Percentiles rank a stretch among this genome's conserved stretches.
These are phyloP conservation scores for Drosophila antonietae DNA, from an alignment of 2,888 invertebrate genomes.

Conservation along the genomic window DNA sequence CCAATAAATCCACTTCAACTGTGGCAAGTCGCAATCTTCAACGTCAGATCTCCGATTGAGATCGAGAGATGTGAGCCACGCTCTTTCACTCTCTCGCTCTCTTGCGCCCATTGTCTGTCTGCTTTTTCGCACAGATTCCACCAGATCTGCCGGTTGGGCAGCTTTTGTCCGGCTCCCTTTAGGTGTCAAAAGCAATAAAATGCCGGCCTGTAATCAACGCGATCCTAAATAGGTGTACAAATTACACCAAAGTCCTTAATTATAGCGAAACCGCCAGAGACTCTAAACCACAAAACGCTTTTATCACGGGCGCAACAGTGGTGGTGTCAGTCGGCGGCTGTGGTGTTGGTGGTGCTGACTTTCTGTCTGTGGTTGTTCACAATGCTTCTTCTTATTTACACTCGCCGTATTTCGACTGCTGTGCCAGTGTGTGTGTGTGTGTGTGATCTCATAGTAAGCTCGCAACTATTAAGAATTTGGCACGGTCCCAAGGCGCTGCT, in stretches of 20 bases:
- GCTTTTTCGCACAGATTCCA: constrained; percentile 57
- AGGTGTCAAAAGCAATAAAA: constrained; percentile 85
- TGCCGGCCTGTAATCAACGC: constrained; percentile 85
- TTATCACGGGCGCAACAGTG: constrained; percentile 32
- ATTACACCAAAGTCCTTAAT: constrained; percentile 85
- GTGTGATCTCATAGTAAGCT: constrained; percentile 68
- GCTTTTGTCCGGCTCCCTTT: constrained; percentile 79
- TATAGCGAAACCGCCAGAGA: constrained; percentile 83
- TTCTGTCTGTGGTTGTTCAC: constrained; percentile 23
- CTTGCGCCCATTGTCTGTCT: not conserved
- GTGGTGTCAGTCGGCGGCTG: constrained; percentile 3
- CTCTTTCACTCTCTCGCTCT: not conserved
- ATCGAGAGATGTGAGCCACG: constrained; percentile 41
- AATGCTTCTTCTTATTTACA: constrained; percentile 57
- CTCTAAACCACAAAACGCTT: constrained; percentile 62
- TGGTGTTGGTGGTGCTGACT: constrained; percentile 23
- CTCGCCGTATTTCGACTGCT: constrained; percentile 26
- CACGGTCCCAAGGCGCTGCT: constrained; percentile 70
- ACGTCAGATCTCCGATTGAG: constrained; percentile 64
- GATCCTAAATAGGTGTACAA: constrained; percentile 85
- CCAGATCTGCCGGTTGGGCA: constrained; percentile 50
- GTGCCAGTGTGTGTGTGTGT: constrained; percentile 7
- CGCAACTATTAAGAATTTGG: constrained; percentile 82
- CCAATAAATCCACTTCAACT: constrained; percentile 83
- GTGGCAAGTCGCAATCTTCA: constrained; percentile 62